Percentiles rank a stretch among this genome's conserved stretches.
phyloP scores from a whole-genome alignment of 1,140 invertebrate genomes.

The Drosophila pandora region DNA sequence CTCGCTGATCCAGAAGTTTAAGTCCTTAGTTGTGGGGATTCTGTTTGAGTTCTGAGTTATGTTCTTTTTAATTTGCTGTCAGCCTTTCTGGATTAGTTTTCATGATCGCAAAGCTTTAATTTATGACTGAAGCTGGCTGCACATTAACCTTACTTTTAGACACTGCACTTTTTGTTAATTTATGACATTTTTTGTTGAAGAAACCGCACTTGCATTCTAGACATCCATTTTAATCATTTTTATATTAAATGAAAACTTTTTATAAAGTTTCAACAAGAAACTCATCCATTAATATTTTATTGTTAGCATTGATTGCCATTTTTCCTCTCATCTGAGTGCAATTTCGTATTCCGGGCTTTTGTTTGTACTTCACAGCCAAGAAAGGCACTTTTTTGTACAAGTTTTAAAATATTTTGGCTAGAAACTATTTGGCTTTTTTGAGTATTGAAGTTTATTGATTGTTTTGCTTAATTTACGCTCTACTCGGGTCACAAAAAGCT shows the following conservation, averaged over 20 bases:
- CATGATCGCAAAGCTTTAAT: background rate
- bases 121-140: constrained; percentile 35
- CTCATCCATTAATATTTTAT: no score
- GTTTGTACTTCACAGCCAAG: constrained; percentile 39
- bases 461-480: constrained; percentile 6
- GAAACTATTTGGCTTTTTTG: constrained; percentile 2
- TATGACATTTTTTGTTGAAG: constrained; percentile 1
- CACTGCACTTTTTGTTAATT: background rate
- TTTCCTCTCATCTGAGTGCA: background rate
- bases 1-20: constrained; percentile 11
- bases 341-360: constrained; percentile 8
- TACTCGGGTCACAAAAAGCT: constrained; percentile 21
- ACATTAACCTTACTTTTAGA: background rate
- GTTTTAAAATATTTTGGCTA: background rate
- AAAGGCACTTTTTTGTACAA: constrained; percentile 14
- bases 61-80: constrained; percentile 21
- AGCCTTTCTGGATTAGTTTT: constrained; percentile 16
- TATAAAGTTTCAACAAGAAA: background rate
- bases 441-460: constrained; percentile 1
- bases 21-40: constrained; percentile 8
- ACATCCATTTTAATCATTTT: background rate
- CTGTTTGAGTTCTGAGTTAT: constrained; percentile 18
- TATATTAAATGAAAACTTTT: no score
- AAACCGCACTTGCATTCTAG: background rate
- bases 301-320: background rate